phyloP scores from a whole-genome alignment of 2,113 vertebrate genomes.

The Pomatorhinus ruficollis region DNA sequence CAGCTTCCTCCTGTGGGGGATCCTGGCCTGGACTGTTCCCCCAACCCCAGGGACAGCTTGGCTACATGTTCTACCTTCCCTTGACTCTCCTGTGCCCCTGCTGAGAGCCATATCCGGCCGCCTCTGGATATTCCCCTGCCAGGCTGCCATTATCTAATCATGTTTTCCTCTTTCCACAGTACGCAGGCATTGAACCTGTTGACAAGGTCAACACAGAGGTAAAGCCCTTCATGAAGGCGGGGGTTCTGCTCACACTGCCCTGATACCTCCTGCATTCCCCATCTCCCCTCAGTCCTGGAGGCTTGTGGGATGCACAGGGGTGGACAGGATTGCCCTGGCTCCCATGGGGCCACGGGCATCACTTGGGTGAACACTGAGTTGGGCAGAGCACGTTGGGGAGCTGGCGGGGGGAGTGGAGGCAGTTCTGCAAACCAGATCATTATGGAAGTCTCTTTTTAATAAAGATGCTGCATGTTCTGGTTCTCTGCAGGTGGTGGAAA shows the following conservation, averaged over 20 bases:
- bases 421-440: neutral
- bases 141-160: neutral
- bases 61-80: neutral
- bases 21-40: neutral
- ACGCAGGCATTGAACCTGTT: slow-evolving; percentile 82
- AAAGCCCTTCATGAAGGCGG: rapidly evolving
- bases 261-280: neutral
- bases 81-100: neutral
- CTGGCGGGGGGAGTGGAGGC: rapidly evolving
- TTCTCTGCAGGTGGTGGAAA: slow-evolving; percentile 81
- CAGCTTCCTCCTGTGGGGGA: neutral
- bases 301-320: neutral
- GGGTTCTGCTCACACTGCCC: neutral
- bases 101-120: rapidly evolving
- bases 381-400: neutral
- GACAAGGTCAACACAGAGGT: slow-evolving; percentile 88
- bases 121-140: neutral
- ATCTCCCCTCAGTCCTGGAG: neutral
- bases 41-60: rapidly evolving
- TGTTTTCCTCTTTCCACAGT: slow-evolving; percentile 65
- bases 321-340: neutral
- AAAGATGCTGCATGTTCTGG: neutral
- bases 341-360: rapidly evolving
- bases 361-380: rapidly evolving
- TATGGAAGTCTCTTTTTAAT: neutral